Percentiles rank a stretch among this genome's conserved stretches.
Conservation (phyloP, 2,888 invertebrate species). For the Chrysolina oricalcia region DNA sequence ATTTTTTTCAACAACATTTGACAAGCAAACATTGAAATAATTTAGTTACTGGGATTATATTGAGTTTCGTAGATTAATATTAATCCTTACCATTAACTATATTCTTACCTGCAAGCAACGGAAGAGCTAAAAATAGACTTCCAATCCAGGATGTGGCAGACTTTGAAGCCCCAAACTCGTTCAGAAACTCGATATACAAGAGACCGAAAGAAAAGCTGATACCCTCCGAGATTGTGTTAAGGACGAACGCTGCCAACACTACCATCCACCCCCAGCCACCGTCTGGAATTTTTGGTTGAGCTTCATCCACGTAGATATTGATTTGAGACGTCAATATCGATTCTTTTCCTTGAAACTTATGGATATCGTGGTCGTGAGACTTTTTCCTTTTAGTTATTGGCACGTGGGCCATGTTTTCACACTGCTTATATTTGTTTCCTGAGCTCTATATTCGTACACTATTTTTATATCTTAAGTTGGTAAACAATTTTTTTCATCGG, state of each 20-base stretch:
- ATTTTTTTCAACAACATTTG: no score
- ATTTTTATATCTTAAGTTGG: background rate
- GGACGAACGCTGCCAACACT: constrained; percentile 87
- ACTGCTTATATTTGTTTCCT: background rate
- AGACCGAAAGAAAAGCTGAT: constrained; percentile 95
- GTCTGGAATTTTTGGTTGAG: constrained; percentile 80
- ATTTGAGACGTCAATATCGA: constrained; percentile 58
- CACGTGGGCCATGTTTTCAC: constrained; percentile 43
- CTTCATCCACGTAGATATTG: constrained; percentile 55
- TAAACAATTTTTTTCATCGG: background rate
- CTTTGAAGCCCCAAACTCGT: constrained; percentile 55
- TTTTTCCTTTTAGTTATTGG: constrained; percentile 40
- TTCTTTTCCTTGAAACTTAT: constrained; percentile 55
- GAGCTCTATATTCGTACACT: background rate
- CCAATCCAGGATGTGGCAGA: constrained; percentile 82
- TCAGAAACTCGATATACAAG: constrained; percentile 87
- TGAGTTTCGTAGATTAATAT: no score
- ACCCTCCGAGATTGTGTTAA: constrained; percentile 94
- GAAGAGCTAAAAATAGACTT: constrained; percentile 73
- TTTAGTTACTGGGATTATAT: no score
- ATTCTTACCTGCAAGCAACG: constrained; percentile 73
- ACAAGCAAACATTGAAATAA: no score
- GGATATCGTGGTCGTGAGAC: constrained; percentile 40
- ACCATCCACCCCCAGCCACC: constrained; percentile 95
- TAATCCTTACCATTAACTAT: background rate